These are phyloP conservation scores for Drosophila pseudoananassae DNA, from an alignment of 1,140 invertebrate genomes.

Conservation along the genomic window DNA sequence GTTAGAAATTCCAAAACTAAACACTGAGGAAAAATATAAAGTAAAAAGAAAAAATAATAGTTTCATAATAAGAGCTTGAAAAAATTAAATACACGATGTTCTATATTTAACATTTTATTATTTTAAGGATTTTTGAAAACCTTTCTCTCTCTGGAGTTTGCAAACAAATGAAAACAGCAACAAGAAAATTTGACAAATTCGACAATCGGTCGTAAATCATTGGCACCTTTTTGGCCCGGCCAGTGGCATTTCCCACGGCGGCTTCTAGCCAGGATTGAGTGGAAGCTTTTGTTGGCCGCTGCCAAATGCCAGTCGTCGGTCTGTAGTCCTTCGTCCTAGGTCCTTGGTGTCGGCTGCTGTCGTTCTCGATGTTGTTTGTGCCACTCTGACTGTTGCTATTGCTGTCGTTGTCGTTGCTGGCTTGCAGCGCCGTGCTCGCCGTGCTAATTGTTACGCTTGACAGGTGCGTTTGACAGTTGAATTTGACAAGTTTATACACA, in stretches of 20 bases:
- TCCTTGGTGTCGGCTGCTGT: constrained; percentile 8
- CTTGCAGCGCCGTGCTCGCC: constrained; percentile 48
- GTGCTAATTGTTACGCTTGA: constrained; percentile 80
- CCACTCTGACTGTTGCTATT: constrained; percentile 2
- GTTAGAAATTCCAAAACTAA: background rate
- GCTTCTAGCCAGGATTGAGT: constrained; percentile 32
- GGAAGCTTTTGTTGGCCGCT: constrained; percentile 35
- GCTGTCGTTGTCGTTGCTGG: constrained; percentile 22
- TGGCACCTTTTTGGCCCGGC: constrained; percentile 31
- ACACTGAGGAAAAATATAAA: background rate
- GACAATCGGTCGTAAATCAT: constrained; percentile 76
- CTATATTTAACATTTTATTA: background rate
- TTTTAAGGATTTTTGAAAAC: background rate
- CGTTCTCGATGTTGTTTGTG: constrained; percentile 3
- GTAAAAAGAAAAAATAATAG: too few relatives aligned
- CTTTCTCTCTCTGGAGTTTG: background rate
- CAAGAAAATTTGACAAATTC: constrained; percentile 73
- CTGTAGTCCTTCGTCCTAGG: background rate
- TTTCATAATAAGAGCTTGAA: too few relatives aligned
- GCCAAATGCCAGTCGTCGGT: constrained; percentile 43
- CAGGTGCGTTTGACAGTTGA: constrained; percentile 80
- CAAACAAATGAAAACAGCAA: constrained; percentile 34
- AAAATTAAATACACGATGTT: too few relatives aligned
- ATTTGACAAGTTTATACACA: constrained; percentile 69
- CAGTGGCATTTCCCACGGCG: constrained; percentile 29